Conservation (phyloP, 2,113 vertebrate species). For the Fukomys damarensis region DNA sequence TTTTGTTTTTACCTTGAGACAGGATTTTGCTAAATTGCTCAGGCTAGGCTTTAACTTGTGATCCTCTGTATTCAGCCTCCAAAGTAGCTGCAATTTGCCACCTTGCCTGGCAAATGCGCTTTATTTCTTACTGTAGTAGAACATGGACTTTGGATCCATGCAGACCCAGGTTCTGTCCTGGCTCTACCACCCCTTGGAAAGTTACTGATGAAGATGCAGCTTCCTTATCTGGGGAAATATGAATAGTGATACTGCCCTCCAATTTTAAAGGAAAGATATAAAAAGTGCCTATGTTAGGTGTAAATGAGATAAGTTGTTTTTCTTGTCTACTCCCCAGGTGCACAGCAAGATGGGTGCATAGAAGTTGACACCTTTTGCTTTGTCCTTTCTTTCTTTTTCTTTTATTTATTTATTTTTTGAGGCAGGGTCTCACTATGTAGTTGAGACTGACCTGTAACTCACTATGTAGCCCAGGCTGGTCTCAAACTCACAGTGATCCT, state of each 20-base stretch:
- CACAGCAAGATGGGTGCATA: not conserved
- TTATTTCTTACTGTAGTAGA: not conserved
- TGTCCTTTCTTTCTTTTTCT: not conserved
- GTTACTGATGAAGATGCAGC: not conserved
- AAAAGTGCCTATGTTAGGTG: not conserved
- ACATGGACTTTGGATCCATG: not conserved
- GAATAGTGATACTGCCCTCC: not conserved
- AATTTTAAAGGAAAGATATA: not conserved
- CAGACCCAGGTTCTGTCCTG: not conserved
- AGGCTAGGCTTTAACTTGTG: not conserved
- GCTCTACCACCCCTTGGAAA: not conserved
- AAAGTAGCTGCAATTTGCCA: not conserved
- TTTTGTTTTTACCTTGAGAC: not conserved
- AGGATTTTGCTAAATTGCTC: not conserved
- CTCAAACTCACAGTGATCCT: too few species aligned
- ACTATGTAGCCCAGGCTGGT: too few species aligned
- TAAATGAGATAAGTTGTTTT: not conserved
- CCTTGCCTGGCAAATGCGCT: not conserved
- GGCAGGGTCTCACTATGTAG: too few species aligned
- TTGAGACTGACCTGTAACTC: too few species aligned
- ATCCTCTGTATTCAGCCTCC: not conserved
- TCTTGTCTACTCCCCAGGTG: not conserved
- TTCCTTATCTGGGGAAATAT: slow-evolving; percentile 32
- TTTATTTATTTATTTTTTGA: too few species aligned
- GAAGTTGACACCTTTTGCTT: not conserved